A percentile compares a stretch with the other conserved stretches of the same genome.
phyloP scores from a whole-genome alignment of 2,888 invertebrate species.

The Pollenia angustigena region DNA sequence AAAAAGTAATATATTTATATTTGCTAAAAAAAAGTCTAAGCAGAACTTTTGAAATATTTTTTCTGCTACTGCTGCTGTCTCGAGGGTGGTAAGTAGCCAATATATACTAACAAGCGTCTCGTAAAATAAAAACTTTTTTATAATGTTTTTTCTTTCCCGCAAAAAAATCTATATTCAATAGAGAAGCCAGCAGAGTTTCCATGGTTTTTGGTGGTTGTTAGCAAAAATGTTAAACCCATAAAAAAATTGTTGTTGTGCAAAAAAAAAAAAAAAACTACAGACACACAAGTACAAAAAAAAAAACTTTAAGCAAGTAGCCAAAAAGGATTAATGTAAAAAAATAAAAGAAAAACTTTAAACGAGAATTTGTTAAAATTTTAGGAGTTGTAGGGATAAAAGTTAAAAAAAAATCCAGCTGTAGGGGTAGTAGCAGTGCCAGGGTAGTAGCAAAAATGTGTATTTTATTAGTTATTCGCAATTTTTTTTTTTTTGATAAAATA shows the following conservation, averaged over 20 bases:
- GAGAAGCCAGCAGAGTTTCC: constrained; percentile 61
- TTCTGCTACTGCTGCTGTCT: constrained; percentile 7
- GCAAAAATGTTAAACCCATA: constrained; percentile 59
- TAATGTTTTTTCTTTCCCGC: neutral
- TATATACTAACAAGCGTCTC: constrained; percentile 56
- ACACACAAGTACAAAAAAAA: constrained; percentile 20
- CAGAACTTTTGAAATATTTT: constrained; percentile 38
- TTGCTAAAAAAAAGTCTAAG: constrained; percentile 3
- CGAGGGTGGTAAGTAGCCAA: constrained; percentile 67
- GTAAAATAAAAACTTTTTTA: constrained; percentile 52
- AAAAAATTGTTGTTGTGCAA: constrained; percentile 26
- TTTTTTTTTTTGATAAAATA: constrained; percentile 40
- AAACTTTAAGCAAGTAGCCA: constrained; percentile 57
- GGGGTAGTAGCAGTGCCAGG: neutral
- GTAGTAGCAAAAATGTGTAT: constrained; percentile 44
- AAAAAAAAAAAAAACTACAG: constrained; percentile 10
- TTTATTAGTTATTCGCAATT: constrained; percentile 63
- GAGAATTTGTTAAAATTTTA: constrained; percentile 60
- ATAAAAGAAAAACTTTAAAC: constrained; percentile 57
- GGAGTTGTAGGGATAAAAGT: neutral
- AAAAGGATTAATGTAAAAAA: constrained; percentile 61
- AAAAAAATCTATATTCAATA: constrained; percentile 70
- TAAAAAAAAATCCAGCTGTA: neutral
- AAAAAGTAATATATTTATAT: neutral
- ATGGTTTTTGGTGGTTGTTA: constrained; percentile 68